Conservation (phyloP, 2,113 vertebrate genomes). For the Myotis yumanensis region DNA sequence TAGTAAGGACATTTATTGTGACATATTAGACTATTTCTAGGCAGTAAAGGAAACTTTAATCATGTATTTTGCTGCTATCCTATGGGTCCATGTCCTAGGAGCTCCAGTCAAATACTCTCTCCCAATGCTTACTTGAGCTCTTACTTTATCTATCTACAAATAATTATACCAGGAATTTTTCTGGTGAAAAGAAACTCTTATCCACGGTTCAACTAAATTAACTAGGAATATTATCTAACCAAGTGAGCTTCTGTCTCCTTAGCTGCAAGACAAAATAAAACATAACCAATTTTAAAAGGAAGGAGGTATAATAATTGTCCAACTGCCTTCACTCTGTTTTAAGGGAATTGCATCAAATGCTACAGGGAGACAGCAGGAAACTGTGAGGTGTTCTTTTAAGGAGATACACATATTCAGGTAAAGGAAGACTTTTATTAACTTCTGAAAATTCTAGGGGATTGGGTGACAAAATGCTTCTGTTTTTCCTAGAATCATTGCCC, state of each 20-base stretch:
- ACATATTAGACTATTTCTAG: not conserved
- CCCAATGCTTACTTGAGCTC: not conserved
- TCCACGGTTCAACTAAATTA: not conserved
- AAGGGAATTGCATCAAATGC: not conserved
- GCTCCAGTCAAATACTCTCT: not conserved
- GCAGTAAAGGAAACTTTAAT: not conserved
- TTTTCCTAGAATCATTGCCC: not conserved
- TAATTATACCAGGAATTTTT: not conserved
- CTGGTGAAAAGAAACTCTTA: not conserved
- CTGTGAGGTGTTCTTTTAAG: not conserved
- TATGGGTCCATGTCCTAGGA: not conserved
- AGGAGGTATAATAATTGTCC: not conserved
- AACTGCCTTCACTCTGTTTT: not conserved
- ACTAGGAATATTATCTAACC: not conserved
- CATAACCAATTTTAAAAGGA: not conserved
- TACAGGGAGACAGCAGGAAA: not conserved
- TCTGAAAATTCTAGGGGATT: not conserved
- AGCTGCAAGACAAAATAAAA: not conserved
- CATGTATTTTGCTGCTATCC: not conserved
- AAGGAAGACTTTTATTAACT: conserved; percentile 23
- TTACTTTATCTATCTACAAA: not conserved
- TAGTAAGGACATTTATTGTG: not conserved
- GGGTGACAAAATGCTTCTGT: not conserved
- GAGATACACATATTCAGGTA: not conserved
- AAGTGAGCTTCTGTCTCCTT: not conserved